Evolutionary conservation across 2,888 invertebrate genomes (phyloP).

Genomic region (Leptinotarsa tumamoca): DNA sequence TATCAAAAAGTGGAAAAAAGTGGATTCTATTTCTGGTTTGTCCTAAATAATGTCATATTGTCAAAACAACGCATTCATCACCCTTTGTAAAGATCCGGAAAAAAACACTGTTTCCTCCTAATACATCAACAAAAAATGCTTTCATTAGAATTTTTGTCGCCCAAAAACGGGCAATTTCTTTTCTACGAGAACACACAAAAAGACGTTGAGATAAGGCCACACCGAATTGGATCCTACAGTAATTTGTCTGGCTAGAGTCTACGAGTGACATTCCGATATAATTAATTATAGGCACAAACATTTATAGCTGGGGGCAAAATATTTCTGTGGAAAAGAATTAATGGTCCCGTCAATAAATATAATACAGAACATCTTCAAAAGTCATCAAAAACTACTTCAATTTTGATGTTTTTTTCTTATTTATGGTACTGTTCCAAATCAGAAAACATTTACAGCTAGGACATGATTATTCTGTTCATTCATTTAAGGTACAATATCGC

Average conservation of each 20-base stretch:
- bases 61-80: not conserved
- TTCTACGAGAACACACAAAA: slow-evolving; percentile 8
- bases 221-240: slow-evolving; percentile 13
- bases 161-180: slow-evolving; percentile 21
- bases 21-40: not conserved
- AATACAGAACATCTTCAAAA: too few relatives aligned
- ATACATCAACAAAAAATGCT: slow-evolving; percentile 6
- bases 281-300: slow-evolving; percentile 40
- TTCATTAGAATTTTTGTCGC: slow-evolving; percentile 14
- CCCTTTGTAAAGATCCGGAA: not conserved
- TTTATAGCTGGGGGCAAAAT: slow-evolving; percentile 22
- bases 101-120: not conserved
- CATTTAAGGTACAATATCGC: too few relatives aligned
- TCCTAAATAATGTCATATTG: not conserved
- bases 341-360: not conserved
- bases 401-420: too few relatives aligned
- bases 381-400: too few relatives aligned
- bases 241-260: slow-evolving; percentile 19
- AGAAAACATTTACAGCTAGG: too few relatives aligned
- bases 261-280: slow-evolving; percentile 25
- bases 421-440: too few relatives aligned
- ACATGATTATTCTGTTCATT: too few relatives aligned
- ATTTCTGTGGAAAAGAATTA: not conserved
- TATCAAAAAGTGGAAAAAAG: too few relatives aligned
- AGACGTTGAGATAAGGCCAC: slow-evolving; percentile 1